Percentiles rank a stretch among this genome's conserved stretches.
Conservation (phyloP, 2,797 vertebrate genomes). For the Chiroxiphia lanceolata region DNA sequence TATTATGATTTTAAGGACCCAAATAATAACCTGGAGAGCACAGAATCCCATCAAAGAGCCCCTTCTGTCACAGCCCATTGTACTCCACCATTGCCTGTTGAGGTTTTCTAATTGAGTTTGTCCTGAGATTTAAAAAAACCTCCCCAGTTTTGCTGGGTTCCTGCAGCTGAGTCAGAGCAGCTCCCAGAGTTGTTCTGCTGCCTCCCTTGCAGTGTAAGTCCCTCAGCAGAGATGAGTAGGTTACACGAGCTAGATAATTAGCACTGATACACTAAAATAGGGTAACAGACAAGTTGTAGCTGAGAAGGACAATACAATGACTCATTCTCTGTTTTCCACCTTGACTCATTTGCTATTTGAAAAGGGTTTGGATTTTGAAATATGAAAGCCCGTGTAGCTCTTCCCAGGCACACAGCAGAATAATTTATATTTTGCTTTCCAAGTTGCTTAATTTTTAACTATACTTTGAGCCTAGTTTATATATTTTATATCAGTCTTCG, state of each 20-base stretch:
- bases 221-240: background rate
- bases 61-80: background rate
- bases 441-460: slow-evolving; percentile 48
- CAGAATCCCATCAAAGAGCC: background rate
- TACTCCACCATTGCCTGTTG: background rate
- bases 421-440: slow-evolving; percentile 45
- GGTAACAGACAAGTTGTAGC: background rate
- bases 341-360: background rate
- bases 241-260: background rate
- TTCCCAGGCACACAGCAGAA: background rate
- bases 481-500: background rate
- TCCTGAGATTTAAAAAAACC: background rate
- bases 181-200: background rate
- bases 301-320: background rate
- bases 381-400: background rate
- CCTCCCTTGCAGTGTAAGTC: background rate
- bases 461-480: background rate
- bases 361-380: background rate
- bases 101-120: background rate
- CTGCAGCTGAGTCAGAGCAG: background rate
- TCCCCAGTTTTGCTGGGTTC: background rate
- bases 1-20: background rate
- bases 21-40: background rate
- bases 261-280: background rate
- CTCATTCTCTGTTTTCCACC: background rate